These are phyloP conservation scores for Malurus splendens DNA, from an alignment of 2,797 vertebrate genomes.

Conservation along the genomic window DNA sequence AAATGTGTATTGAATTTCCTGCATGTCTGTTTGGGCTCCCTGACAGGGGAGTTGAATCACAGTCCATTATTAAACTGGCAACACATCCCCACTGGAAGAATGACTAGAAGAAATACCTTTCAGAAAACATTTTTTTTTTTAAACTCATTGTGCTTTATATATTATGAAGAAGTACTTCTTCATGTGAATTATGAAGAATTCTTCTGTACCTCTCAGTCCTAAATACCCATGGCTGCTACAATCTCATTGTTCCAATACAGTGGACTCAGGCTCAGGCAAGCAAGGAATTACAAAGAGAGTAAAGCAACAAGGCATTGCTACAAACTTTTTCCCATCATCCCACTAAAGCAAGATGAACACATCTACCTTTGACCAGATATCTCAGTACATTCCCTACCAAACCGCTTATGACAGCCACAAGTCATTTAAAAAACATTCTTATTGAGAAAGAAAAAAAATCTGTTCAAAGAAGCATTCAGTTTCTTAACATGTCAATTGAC, in stretches of 20 bases:
- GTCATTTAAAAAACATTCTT: background rate
- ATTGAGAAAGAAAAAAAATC: accelerated
- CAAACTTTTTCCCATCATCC: background rate
- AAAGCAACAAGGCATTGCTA: background rate
- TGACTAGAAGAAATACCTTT: background rate
- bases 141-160: background rate
- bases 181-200: background rate
- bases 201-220: background rate
- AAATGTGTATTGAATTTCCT: background rate
- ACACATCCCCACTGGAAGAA: background rate
- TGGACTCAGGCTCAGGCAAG: background rate
- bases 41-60: background rate
- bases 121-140: background rate
- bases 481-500: background rate
- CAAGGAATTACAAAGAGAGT: background rate
- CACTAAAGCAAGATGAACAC: background rate
- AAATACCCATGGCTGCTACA: background rate
- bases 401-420: background rate
- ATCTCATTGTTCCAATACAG: background rate
- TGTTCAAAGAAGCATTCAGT: background rate
- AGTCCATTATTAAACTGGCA: background rate
- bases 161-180: background rate
- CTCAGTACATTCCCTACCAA: background rate
- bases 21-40: background rate
- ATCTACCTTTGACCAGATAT: background rate